phyloP scores from a whole-genome alignment of 2,113 vertebrate genomes.

The Echinops telfairi region DNA sequence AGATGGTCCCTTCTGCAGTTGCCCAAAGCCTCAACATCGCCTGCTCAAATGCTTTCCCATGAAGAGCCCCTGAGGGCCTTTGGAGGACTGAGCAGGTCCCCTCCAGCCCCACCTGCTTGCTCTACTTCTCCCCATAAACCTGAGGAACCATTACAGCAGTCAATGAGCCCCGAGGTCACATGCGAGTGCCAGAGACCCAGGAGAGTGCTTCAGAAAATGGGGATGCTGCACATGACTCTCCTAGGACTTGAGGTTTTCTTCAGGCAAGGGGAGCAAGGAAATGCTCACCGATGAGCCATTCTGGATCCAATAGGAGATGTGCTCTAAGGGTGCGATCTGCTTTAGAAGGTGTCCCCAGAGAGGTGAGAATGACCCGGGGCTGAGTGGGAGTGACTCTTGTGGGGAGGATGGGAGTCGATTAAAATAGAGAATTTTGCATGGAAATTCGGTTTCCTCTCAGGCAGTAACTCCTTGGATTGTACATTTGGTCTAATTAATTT shows the following conservation, averaged over 20 bases:
- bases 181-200: background rate
- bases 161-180: background rate
- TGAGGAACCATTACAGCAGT: background rate
- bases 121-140: conserved; percentile 13
- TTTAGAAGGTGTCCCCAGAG: background rate
- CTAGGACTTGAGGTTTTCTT: background rate
- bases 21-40: background rate
- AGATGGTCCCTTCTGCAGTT: background rate
- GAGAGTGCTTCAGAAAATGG: background rate
- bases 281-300: background rate
- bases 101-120: background rate
- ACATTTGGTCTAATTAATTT: background rate
- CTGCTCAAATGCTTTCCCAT: background rate
- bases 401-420: background rate
- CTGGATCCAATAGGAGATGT: background rate
- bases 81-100: background rate
- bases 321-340: background rate
- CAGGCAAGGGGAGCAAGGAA: background rate
- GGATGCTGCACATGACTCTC: background rate
- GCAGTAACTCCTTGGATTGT: background rate
- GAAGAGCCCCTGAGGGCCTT: background rate
- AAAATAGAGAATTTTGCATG: background rate
- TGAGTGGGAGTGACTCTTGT: background rate
- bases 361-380: background rate
- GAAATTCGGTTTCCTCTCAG: background rate